Conservation (phyloP, 37 sponge, comb jelly and placozoan species). For the Ephydatia muelleri region DNA sequence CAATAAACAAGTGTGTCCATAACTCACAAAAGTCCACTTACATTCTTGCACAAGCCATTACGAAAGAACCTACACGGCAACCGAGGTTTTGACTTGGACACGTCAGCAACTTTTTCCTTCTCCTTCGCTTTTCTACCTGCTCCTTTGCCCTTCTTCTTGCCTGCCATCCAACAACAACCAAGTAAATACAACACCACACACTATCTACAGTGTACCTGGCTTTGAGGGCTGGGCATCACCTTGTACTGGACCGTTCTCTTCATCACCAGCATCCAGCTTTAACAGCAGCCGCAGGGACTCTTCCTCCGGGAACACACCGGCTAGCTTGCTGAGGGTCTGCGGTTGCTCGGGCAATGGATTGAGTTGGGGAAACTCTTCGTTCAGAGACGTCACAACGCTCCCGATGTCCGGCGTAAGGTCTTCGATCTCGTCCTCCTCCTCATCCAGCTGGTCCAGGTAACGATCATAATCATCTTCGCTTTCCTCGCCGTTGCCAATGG, state of each 20-base stretch:
- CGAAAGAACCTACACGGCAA: slow-evolving; percentile 67
- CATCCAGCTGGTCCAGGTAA: slow-evolving; percentile 59
- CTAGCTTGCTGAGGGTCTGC: not conserved
- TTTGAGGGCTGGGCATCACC: not conserved
- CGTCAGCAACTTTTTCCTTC: slow-evolving; percentile 13
- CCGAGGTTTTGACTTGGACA: not conserved
- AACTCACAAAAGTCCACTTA: slow-evolving; percentile 26
- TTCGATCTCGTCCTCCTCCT: slow-evolving; percentile 51
- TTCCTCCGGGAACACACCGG: not conserved
- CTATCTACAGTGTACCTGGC: not conserved
- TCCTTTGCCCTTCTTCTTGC: slow-evolving; percentile 8
- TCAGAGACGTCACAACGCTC: slow-evolving; percentile 19
- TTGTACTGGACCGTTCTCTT: not conserved
- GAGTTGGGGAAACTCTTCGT: slow-evolving; percentile 64
- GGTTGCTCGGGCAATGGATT: not conserved
- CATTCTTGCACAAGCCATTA: slow-evolving; percentile 63
- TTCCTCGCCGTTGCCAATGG: slow-evolving; percentile 8
- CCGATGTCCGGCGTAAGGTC: not conserved
- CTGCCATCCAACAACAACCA: not conserved
- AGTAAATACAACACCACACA: not conserved
- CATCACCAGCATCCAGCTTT: not conserved
- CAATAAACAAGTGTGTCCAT: not conserved
- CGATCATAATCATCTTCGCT: slow-evolving; percentile 44
- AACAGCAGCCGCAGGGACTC: not conserved
- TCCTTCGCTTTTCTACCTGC: slow-evolving; percentile 32